Conservation (phyloP, 2,113 vertebrate species). For the Dipodomys ordii region DNA sequence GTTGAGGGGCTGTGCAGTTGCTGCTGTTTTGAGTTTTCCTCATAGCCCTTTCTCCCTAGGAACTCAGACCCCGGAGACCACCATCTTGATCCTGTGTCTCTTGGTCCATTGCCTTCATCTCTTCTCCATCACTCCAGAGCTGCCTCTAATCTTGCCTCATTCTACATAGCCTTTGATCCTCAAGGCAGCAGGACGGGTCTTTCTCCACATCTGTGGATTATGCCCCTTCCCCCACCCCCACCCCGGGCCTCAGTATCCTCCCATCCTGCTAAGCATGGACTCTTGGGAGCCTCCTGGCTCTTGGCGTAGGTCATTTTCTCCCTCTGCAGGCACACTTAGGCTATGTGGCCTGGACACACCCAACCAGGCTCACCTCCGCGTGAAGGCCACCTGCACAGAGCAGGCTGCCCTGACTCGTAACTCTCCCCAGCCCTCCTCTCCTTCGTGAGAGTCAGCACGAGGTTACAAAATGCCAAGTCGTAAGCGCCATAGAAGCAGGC, state of each 20-base stretch:
- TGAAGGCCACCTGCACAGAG: not conserved
- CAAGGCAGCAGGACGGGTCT: not conserved
- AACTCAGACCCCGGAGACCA: not conserved
- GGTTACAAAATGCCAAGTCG: too few relatives aligned
- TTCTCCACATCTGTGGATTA: not conserved
- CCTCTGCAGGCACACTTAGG: not conserved
- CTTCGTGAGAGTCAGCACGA: not conserved
- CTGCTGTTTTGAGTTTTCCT: not conserved
- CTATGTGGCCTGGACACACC: not conserved
- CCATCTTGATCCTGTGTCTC: not conserved
- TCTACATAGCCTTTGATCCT: not conserved
- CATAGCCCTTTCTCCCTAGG: not conserved
- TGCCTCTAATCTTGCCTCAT: fast-evolving
- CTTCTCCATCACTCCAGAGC: not conserved
- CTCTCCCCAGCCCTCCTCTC: not conserved
- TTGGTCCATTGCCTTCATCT: not conserved
- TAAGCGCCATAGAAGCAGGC: not conserved
- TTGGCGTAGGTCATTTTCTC: fast-evolving
- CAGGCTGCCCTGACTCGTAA: not conserved
- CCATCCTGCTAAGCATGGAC: not conserved
- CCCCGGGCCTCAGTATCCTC: not conserved
- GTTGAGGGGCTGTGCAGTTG: not conserved
- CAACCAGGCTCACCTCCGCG: not conserved
- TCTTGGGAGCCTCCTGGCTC: not conserved
- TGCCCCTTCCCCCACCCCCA: fast-evolving